Evolutionary conservation across 1,140 invertebrate genomes (phyloP).

Genomic region (Homarus americanus): DNA sequence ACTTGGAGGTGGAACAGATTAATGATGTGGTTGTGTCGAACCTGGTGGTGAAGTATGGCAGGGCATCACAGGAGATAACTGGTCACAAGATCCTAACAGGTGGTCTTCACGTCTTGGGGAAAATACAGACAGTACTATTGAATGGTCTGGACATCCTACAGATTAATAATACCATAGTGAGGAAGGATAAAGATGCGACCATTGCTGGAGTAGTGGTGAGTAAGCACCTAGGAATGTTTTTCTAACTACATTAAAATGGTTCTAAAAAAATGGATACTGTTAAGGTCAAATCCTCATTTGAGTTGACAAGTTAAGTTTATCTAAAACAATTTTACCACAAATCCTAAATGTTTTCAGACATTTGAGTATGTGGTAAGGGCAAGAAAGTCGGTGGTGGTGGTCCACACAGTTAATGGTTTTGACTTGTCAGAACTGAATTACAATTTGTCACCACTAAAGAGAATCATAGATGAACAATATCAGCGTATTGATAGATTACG

Average conservation of each 20-base stretch:
- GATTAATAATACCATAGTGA: slow-evolving; percentile 30
- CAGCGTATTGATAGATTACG: not conserved
- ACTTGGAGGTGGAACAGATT: slow-evolving; percentile 27
- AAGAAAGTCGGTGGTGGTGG: not conserved
- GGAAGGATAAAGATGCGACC: not conserved
- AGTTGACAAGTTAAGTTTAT: too few relatives aligned
- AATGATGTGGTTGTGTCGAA: slow-evolving; percentile 33
- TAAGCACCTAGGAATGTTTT: too few relatives aligned
- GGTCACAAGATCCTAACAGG: slow-evolving; percentile 27
- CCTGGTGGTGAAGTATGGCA: slow-evolving; percentile 24
- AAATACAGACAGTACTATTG: not conserved
- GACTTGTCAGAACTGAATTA: not conserved
- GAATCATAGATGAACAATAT: not conserved
- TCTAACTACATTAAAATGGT: too few relatives aligned
- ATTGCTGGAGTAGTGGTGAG: slow-evolving; percentile 13
- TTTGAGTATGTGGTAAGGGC: slow-evolving; percentile 6
- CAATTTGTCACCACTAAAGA: not conserved
- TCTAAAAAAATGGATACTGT: too few relatives aligned
- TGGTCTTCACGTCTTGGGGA: slow-evolving; percentile 33
- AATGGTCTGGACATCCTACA: slow-evolving; percentile 40
- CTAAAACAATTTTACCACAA: too few relatives aligned
- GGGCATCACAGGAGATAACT: slow-evolving; percentile 7
- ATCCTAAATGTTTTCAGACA: not conserved
- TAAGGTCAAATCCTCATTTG: too few relatives aligned
- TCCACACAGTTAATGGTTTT: not conserved